phyloP scores from a whole-genome alignment of 2,113 vertebrate species.

The Semnopithecus entellus region DNA sequence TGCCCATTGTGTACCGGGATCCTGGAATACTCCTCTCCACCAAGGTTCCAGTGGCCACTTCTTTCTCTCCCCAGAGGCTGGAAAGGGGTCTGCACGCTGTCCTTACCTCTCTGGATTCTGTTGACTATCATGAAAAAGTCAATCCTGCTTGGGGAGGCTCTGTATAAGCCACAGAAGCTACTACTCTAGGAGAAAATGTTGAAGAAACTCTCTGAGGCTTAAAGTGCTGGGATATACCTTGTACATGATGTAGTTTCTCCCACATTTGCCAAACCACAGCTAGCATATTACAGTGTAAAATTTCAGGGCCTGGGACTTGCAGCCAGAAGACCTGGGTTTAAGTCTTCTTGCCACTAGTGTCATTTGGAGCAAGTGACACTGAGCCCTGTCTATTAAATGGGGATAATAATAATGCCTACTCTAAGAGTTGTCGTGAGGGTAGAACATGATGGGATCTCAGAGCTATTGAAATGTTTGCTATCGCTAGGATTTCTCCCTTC shows the following conservation, averaged over 20 bases:
- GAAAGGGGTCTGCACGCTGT: neutral
- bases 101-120: neutral
- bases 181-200: neutral
- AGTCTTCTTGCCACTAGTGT: neutral
- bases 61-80: neutral
- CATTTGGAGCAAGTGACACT: neutral
- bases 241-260: neutral
- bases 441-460: neutral
- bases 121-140: fast-evolving
- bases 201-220: neutral
- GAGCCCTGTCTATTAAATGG: neutral
- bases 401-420: neutral
- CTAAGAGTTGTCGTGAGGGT: neutral
- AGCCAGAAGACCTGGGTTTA: neutral
- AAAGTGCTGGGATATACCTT: neutral
- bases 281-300: neutral
- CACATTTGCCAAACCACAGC: neutral
- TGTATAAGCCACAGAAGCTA: neutral
- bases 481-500: neutral
- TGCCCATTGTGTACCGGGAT: neutral
- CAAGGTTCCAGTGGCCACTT: neutral
- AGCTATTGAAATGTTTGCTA: neutral
- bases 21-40: neutral
- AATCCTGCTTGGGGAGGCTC: neutral
- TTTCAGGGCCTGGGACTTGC: neutral